Evolutionary conservation across 1,140 invertebrate species (phyloP).

Genomic region (Cydia amplana): DNA sequence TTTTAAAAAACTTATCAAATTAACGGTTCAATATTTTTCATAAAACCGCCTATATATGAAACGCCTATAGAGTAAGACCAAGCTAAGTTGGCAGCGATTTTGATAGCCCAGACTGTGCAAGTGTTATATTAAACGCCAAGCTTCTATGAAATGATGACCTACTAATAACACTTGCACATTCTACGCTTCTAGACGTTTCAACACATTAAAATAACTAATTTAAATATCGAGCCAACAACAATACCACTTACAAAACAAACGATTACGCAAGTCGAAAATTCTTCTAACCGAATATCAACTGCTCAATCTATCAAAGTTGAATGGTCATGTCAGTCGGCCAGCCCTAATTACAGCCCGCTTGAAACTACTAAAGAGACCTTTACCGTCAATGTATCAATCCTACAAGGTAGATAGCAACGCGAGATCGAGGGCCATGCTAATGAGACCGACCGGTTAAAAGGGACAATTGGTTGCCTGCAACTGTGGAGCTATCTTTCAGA

Average conservation of each 20-base stretch:
- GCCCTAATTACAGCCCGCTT: conserved; percentile 58
- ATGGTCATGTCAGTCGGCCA: conserved; percentile 39
- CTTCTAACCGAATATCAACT: conserved; percentile 30
- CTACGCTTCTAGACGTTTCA: neutral
- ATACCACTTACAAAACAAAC: conserved; percentile 12
- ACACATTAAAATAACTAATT: neutral
- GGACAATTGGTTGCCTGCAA: conserved; percentile 64
- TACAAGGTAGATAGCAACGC: conserved; percentile 52
- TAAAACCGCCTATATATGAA: neutral
- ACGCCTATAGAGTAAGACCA: neutral
- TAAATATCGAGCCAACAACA: neutral
- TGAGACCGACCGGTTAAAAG: conserved; percentile 65
- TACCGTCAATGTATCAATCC: conserved; percentile 73
- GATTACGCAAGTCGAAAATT: conserved; percentile 11
- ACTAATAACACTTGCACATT: no score
- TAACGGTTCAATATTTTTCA: neutral
- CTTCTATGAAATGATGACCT: no score
- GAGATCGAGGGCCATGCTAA: conserved; percentile 64
- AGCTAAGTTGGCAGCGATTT: neutral
- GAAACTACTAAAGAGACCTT: conserved; percentile 60
- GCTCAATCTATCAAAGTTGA: conserved; percentile 43
- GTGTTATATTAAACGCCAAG: no score
- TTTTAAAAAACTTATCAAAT: neutral
- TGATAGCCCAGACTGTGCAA: no score
- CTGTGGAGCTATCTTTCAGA: conserved; percentile 60